Evolutionary conservation across 1,140 invertebrate genomes (phyloP).

Genomic region (Tyrophagus putrescentiae): DNA sequence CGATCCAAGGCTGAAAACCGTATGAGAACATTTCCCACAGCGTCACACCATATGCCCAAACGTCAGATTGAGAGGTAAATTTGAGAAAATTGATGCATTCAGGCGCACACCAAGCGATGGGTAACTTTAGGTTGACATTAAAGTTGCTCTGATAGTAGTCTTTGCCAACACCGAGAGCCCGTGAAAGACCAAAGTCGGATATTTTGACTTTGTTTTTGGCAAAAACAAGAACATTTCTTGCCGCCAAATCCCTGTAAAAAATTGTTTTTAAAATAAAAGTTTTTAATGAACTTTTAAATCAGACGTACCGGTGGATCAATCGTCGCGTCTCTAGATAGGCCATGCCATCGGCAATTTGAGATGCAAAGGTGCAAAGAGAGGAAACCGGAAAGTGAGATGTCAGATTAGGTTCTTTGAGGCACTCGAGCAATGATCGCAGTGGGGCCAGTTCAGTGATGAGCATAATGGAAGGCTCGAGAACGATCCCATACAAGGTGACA

Average conservation of each 20-base stretch:
- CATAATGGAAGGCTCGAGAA: slow-evolving; percentile 84
- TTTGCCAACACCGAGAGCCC: slow-evolving; percentile 89
- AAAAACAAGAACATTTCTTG: slow-evolving; percentile 71
- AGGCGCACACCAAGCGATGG: slow-evolving; percentile 96
- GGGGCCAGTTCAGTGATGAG: slow-evolving; percentile 91
- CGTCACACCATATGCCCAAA: slow-evolving; percentile 96
- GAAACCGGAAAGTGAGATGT: slow-evolving; percentile 72
- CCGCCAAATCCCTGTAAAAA: slow-evolving; percentile 47
- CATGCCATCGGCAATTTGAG: slow-evolving; percentile 93
- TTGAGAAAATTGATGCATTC: slow-evolving; percentile 90
- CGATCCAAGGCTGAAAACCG: slow-evolving; percentile 93
- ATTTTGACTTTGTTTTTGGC: slow-evolving; percentile 67
- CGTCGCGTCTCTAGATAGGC: slow-evolving; percentile 81
- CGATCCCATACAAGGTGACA: slow-evolving; percentile 88
- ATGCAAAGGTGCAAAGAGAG: slow-evolving; percentile 72
- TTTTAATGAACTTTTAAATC: no score
- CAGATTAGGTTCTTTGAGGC: slow-evolving; percentile 77
- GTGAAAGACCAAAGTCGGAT: slow-evolving; percentile 77
- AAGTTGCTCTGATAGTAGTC: slow-evolving; percentile 99
- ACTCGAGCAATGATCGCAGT: slow-evolving; percentile 80
- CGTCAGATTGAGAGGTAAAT: slow-evolving; percentile 89
- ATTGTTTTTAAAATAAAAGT: no score
- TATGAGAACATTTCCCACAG: slow-evolving; percentile 99
- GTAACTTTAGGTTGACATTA: slow-evolving; percentile 89
- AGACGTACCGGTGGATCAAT: slow-evolving; percentile 84